Conservation (phyloP, 1,140 invertebrate genomes). For the Leptinotarsa defecta region DNA sequence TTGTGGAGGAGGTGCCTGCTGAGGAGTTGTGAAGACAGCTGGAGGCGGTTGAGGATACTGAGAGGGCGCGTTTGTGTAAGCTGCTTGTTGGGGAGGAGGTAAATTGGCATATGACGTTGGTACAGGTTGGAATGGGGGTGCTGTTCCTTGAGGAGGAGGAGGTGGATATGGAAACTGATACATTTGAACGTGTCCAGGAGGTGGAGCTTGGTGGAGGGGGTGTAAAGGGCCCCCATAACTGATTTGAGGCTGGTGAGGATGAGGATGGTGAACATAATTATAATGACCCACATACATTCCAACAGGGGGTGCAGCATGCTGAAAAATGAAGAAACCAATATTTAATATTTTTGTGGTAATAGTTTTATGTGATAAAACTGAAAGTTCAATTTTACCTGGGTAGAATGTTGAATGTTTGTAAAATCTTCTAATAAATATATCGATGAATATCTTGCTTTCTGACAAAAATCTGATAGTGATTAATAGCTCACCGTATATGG, state of each 20-base stretch:
- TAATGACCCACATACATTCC: slow-evolving; percentile 65
- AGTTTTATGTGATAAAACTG: no score
- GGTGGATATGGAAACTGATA: slow-evolving; percentile 57
- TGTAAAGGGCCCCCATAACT: slow-evolving; percentile 61
- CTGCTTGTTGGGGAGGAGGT: slow-evolving; percentile 45
- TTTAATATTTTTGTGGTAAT: no score
- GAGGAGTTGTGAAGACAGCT: slow-evolving; percentile 39
- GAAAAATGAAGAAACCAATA: slow-evolving; percentile 27
- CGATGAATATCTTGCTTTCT: background rate
- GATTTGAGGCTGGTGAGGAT: slow-evolving; percentile 59
- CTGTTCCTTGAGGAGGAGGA: slow-evolving; percentile 36
- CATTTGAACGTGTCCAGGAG: slow-evolving; percentile 63
- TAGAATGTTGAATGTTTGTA: no score
- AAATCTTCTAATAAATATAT: no score
- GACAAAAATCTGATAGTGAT: slow-evolving; percentile 26
- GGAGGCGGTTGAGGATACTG: slow-evolving; percentile 39
- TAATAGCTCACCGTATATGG: slow-evolving; percentile 55
- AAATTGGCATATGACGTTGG: slow-evolving; percentile 39
- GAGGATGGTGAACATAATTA: slow-evolving; percentile 60
- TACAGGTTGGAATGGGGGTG: slow-evolving; percentile 42
- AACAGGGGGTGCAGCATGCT: slow-evolving; percentile 55
- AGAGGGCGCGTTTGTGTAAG: slow-evolving; percentile 36
- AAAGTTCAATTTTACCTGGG: no score
- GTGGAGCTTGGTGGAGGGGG: slow-evolving; percentile 63
- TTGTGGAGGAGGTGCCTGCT: slow-evolving; percentile 36